Base-by-base conservation (phyloP, 2,888 invertebrate genomes). In the Lasioglossum leucozonium region DNA sequence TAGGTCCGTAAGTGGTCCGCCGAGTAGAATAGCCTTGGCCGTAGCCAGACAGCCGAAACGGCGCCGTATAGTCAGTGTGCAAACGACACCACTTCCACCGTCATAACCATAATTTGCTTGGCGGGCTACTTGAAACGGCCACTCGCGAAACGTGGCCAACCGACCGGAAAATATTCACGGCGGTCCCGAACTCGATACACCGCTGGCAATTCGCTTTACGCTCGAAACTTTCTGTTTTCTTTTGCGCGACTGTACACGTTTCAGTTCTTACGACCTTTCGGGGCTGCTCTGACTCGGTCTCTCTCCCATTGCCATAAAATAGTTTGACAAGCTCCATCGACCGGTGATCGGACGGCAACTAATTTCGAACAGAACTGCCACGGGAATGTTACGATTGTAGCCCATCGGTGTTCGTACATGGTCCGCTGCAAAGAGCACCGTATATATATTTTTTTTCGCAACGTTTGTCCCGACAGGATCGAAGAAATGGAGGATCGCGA, bases 11-110 rank as follows among this genome's bases (percentile, higher is more conserved):
- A 83, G 30, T 55, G 42, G 51, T 16, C 30, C 16, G 72, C 26
- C 58, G 40, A 84, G 83, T 82, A 77, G 83, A 81, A 72, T 34
- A 75, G 62, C n/a, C 34, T 18, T 30, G 62, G 18, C 6, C 18
- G 13, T 55, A 42, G 22, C 16, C 74, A 40, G 42, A 11, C 81
- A 34, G 71, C 34, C 40, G 40, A 71, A 71, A 37, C 44, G 47
- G 44, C 44, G 26, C 22, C 40, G 30, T 34, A 8, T 40, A 73
- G 72, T 69, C 67, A 73, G 77, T 47, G 73, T 26, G 58, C 72
- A 47, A 82, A 73, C 44, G 47, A 58, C 30, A 22, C 16, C 40
- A 58, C n/a, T 73, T 77, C 40, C 55, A 62, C 34, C 5, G 22
- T 69, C 37, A n/a, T 69, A 40, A 5, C 42, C 8, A 44, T 71